Evolutionary conservation across 2,888 invertebrate species (phyloP), one percentile per base, ranked within the genome.

Genomic region (Halictus ligatus): DNA sequence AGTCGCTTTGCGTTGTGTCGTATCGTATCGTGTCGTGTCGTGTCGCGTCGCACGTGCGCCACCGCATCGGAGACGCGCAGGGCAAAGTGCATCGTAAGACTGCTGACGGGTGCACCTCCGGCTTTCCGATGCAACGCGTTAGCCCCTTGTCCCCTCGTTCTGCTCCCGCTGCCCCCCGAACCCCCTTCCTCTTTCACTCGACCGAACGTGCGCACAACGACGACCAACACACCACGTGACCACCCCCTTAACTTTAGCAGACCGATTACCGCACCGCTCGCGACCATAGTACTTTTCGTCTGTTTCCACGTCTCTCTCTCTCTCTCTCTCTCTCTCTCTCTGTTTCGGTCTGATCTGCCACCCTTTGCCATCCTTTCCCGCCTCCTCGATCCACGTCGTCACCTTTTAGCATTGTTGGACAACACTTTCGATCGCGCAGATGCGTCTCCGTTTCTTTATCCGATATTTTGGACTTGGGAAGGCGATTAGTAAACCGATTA

Each of bases 41-140:
- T 50, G 74, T 74, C 73, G 79, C 80, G 82, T 67, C 81, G 81
- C 89, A 87, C 90, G 89, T 87, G 90, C 73, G 74, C 76, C 78
- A 60, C 76, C 81, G 88, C 86, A 60, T 88, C 86, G 80, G 75
- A 83, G 89, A 73, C 89, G 90, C 89, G 85, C 92, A 87, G 89
- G 89, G 87, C 92, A 92, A 92, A 92, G 92, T 92, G 92, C 92
- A 93, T 91, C 89, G 92, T 88, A 89, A 91, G 92, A 93, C 94
- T 94, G 91, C 90, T 88, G 89, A 80, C 89, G 89, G 86, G 86
- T 89, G 90, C 88, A 89, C 83, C 90, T 84, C 85, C 76, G 89
- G 84, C 89, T 91, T 90, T 92, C 91, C 89, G 85, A 89, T 91
- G 87, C 87, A 86, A 86, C 86, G 89, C 90, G 76, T 80, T 64